Evolutionary conservation across 1,140 invertebrate species (phyloP), one percentile per base, ranked within the genome.

Genomic region (Heliconius congener): DNA sequence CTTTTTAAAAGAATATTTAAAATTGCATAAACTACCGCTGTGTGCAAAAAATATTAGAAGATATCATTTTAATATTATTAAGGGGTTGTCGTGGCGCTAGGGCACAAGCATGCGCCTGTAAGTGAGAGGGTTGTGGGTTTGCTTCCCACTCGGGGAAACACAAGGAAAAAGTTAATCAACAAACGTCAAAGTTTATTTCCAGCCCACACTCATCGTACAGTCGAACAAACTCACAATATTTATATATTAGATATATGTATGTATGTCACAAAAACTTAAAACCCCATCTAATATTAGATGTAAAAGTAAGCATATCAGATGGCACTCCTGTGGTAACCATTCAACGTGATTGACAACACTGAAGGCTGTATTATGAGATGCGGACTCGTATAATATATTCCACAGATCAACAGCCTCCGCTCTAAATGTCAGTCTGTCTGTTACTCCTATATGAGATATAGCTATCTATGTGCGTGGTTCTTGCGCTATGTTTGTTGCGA

Each of bases 351-450:
- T 66, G 60, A 66, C 60, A 66, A 66, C 23, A 13, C 27, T 66
- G 60, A 66, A 66, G 60, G 60, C 4, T 66, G 60, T 30, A 66
- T 66, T 66, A 66, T 66, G 60, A 30, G 60, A 66, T 66, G 60
- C 60, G 23, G 60, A 66, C 23, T 23, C 9, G 23, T 66, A 66
- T 57, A 9, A 66, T 66, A 23, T 66, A 66, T 66, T 66, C 60
- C 30, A 30, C 60, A 18, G 60, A 66, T 66, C 60, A 66, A 66
- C 60, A 66, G 60, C 60, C 60, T 30, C 27, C 60, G 23, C 30
- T 66, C 8, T 30, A 66, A 27, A 66, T 66, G 60, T 66, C 60
- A 66, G 60, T 66, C 60, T 66, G 60, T 66, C 60, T 66, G 60
- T 66, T 30, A 66, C 27, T 66, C 60, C 60, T 66, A 30, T 66